A percentile compares a stretch with the other conserved stretches of the same genome.
Evolutionary conservation across 2,113 vertebrate species (phyloP).

Genomic region (Eleginops maclovinus): DNA sequence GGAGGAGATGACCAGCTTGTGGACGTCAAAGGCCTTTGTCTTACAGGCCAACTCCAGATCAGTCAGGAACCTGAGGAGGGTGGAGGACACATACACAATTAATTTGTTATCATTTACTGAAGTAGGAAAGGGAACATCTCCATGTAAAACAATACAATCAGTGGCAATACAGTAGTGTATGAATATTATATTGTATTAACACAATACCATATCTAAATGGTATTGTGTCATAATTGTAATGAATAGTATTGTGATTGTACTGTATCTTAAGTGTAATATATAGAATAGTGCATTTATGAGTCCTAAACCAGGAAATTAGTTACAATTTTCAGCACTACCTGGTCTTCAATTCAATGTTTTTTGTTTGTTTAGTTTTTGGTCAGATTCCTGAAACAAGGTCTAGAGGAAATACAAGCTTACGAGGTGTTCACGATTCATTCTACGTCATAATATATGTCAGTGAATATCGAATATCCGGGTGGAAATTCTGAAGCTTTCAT

Average conservation of each 20-base stretch:
- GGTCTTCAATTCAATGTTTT: too few relatives aligned
- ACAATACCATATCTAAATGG: neutral
- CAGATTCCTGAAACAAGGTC: too few relatives aligned
- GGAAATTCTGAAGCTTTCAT: too few relatives aligned
- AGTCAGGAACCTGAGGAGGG: conserved; percentile 81
- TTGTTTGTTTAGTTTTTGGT: too few relatives aligned
- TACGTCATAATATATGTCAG: too few relatives aligned
- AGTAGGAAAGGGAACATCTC: neutral
- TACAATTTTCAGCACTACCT: too few relatives aligned
- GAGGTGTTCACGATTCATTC: too few relatives aligned
- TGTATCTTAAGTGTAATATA: too few relatives aligned
- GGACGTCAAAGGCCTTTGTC: conserved; percentile 88
- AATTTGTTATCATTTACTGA: neutral
- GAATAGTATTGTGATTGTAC: neutral
- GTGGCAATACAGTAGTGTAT: neutral
- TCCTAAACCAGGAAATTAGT: too few relatives aligned
- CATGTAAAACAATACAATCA: neutral
- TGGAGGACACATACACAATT: neutral
- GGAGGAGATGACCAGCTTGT: conserved; percentile 87
- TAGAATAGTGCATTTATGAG: too few relatives aligned
- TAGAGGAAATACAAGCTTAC: too few relatives aligned
- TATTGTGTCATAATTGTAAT: neutral
- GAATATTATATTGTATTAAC: neutral
- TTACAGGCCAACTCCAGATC: conserved; percentile 88
- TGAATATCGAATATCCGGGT: neutral